Evolutionary conservation across 2,797 vertebrate genomes (phyloP), one percentile per base, ranked within the genome.

Genomic region (Rhynchotus rufescens): DNA sequence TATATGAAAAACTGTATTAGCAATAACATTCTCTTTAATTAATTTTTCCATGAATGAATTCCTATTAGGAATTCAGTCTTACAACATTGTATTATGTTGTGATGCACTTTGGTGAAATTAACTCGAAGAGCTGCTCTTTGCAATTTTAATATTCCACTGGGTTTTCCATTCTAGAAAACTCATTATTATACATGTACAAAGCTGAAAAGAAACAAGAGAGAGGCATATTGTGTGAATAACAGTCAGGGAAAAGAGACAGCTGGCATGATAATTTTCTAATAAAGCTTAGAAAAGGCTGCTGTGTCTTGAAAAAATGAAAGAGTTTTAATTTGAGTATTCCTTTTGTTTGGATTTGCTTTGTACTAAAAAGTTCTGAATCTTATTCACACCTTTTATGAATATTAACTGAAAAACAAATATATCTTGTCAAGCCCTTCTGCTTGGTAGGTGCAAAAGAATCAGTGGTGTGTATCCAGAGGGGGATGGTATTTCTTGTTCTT

Each of bases 191-290:
- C 98, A 97, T 98, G 98, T 96, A 96, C 88, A 97, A 95, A 98
- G 98, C 97, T 98, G 98, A 98, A 94, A 97, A 97, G 98, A 98
- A 98, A 98, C 98, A 98, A 98, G 98, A 97, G 94, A 93, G 95
- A 96, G 96, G 97, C 98, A 98, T 98, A 99, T 99, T 99, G 98
- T 98, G 97, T 97, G 96, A 98, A 98, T 98, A 98, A 98, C 98
- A 98, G 98, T 98, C 96, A 97, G 97, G 98, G 97, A 98, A 98
- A 98, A 98, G 96, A 98, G 98, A 97, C 97, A 98, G 97, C 98
- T 98, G 98, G 97, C 97, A 98, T 92, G 94, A 98, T 98, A 97
- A 98, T 98, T 98, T 98, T 98, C 97, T 98, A 98, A 98, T 98
- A 98, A 98, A 98, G 95, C 96, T 96, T 96, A 97, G 89, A 96